Conservation (phyloP, 2,888 invertebrate species). For the Phlogophora meticulosa region DNA sequence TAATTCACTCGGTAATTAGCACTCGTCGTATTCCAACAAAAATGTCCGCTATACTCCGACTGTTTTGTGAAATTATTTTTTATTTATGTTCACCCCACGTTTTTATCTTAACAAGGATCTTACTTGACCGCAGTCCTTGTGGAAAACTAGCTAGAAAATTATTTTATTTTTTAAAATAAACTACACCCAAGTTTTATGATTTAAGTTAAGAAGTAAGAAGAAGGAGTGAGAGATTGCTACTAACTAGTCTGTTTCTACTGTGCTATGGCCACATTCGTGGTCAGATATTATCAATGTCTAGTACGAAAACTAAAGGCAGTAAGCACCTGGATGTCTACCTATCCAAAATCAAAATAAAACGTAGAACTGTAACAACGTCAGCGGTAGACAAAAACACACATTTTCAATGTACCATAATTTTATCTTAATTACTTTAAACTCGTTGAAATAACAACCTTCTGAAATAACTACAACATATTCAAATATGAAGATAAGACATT, state of each 20-base stretch:
- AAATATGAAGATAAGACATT: not conserved
- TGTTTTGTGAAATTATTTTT: slow-evolving; percentile 82
- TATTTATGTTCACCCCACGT: slow-evolving; percentile 77
- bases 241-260: too few relatives aligned
- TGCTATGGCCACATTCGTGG: too few relatives aligned
- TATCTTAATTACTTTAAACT: not conserved
- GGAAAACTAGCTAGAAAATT: slow-evolving; percentile 26
- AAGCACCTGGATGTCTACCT: too few relatives aligned
- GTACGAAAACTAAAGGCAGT: too few relatives aligned
- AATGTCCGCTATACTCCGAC: slow-evolving; percentile 82
- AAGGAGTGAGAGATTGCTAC: too few relatives aligned
- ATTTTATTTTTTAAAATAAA: slow-evolving; percentile 34
- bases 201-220: too few relatives aligned
- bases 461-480: not conserved
- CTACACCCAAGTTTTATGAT: too few relatives aligned
- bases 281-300: too few relatives aligned
- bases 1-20: slow-evolving; percentile 89
- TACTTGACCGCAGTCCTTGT: slow-evolving; percentile 37
- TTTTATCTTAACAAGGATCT: slow-evolving; percentile 78
- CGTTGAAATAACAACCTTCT: not conserved
- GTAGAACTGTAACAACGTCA: too few relatives aligned
- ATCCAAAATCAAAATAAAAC: too few relatives aligned
- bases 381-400: too few relatives aligned
- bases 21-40: slow-evolving; percentile 85
- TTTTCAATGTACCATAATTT: too few relatives aligned